Base-by-base conservation (phyloP, 2,113 vertebrate species). In the Notechis scutatus region DNA sequence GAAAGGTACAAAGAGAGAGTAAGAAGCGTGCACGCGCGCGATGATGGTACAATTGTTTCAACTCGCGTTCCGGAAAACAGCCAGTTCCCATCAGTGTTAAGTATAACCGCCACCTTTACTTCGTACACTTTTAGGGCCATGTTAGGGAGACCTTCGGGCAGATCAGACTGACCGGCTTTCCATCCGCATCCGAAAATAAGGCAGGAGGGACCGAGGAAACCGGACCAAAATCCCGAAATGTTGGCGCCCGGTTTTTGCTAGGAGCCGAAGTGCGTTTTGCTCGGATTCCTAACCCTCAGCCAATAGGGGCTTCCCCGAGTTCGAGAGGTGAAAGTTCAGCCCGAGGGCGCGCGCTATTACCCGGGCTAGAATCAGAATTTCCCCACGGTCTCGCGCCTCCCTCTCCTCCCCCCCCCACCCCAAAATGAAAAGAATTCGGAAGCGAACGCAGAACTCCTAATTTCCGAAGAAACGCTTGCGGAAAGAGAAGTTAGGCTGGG, bases 311-410 rank as follows among this genome's bases (percentile, higher is more conserved):
- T 93, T 92, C 95, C 89, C 89, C 81, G 96, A 95, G 97, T 97
- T 97, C 96, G 95, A 64, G 96, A 98, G 97, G 97, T 98, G 97
- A 97, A 97, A 97, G 98, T 98, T 98, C 97, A 98, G 92, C 90
- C 94, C 88, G 85, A 29, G 97, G 97, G 94, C 97, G 95, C 57
- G 91, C 95, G 29, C 94, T 90, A 90, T 92, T 92, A 94, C 93
- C 59, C 94, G 92, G 96, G 95, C 94, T 90, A 91, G 61, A 94
- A 6, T 81, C 34, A 42, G 74, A 81, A 81, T 39, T 81, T 9
- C 7, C 74, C 34, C 34, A 29, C 5, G 11, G 7, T 45, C 50
- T 26, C 14, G 26, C 34, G 42, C 24, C 42, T 86, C 15, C 14
- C 29, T 4, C 14, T n/a, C n/a, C n/a, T n/a, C 50, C 45, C 1